Evolutionary conservation across 1,140 invertebrate species (phyloP).

Genomic region (Bombus turneri): DNA sequence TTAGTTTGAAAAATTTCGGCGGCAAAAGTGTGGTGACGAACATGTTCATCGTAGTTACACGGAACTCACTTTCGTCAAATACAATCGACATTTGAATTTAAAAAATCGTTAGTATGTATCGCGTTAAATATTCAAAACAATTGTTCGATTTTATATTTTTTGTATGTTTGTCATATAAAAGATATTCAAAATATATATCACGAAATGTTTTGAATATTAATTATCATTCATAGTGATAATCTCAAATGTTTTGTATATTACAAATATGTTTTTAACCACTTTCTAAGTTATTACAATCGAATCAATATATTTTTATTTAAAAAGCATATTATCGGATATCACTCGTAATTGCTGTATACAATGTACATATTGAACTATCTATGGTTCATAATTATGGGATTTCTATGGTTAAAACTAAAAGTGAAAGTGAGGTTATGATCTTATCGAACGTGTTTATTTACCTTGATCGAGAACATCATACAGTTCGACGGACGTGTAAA

Average conservation of each 20-base stretch:
- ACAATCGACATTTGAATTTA: neutral
- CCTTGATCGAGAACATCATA: neutral
- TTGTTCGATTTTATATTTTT: neutral
- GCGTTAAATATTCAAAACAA: neutral
- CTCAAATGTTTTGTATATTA: neutral
- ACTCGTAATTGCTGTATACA: no score
- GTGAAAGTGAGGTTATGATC: slow-evolving; percentile 23
- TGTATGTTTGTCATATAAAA: neutral
- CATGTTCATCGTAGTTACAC: neutral
- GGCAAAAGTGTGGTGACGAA: slow-evolving; percentile 14
- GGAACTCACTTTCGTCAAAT: neutral
- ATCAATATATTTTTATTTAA: neutral
- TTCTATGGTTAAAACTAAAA: neutral
- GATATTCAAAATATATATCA: neutral
- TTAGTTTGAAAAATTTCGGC: slow-evolving; percentile 6
- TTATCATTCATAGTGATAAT: neutral
- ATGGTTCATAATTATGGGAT: neutral
- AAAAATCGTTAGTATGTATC: neutral
- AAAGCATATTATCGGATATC: no score
- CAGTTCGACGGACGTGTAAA: neutral
- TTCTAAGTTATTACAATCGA: neutral
- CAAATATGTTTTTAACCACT: neutral
- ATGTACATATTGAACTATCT: no score
- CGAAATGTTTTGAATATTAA: neutral
- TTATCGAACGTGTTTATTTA: slow-evolving; percentile 2